Base-by-base conservation (phyloP, 2,888 invertebrate genomes). In the Poecilobothrus nobilitatus region DNA sequence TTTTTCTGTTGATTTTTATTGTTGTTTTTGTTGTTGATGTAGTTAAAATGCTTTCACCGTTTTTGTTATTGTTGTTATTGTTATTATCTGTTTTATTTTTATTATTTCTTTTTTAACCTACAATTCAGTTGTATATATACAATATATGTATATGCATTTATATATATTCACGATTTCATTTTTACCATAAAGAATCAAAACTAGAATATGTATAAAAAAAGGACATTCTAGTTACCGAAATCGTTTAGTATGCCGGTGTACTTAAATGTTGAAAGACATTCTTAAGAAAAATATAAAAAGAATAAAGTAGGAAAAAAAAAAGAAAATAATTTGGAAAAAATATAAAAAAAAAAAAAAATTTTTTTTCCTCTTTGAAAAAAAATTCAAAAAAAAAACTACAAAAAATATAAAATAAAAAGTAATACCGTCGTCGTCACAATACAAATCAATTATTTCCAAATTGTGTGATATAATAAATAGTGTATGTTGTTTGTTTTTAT, bases 171-270 rank as follows among this genome's bases (percentile, higher is more conserved):
- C 37, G 8, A 8, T 37, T 37, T 12, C 9, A 37, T 8, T 37
- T 37, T 37, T 12, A 37, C 8, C 8, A 37, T 37, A 15, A 53
- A 53, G 6, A 53, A 12, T 53, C 18, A 6, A 53, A 18, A 53
- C 18, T 41, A 18, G 53, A 53, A 18, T 53, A 53, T 53, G 15
- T 53, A 53, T 53, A 53, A 53, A 53, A 53, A 53, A 53, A 53
- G 53, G 53, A 53, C 53, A 53, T 53, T 53, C 53, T 53, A 53
- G 53, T 53, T 53, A 53, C 53, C 53, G 53, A 53, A 53, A 53
- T 53, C 53, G 18, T 53, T 53, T 18, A 53, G 53, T 53, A 15
- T 53, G 53, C 53, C 53, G 53, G 53, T 53, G 53, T 53, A 53
- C 53, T 53, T 53, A 53, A 53, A 53, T n/a, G 53, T 53, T 53